A percentile compares a stretch with the other conserved stretches of the same genome.
These are phyloP conservation scores for Chionomys nivalis DNA, from an alignment of 2,113 vertebrate genomes.

Conservation along the genomic window DNA sequence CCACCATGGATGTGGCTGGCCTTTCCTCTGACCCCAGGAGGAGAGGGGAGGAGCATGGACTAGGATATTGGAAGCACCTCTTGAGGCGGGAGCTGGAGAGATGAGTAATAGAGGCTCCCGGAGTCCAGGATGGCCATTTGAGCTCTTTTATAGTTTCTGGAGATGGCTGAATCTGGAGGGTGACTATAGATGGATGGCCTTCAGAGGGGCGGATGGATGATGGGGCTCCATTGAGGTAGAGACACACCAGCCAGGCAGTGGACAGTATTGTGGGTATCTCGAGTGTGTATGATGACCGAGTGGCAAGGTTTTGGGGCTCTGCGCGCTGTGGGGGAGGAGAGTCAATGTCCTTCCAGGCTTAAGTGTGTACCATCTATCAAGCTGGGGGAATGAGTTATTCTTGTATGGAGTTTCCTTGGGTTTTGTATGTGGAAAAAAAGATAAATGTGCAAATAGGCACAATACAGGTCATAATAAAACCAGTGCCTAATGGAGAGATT, in stretches of 20 bases:
- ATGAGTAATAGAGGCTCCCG: not conserved
- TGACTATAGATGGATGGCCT: not conserved
- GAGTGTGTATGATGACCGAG: not conserved
- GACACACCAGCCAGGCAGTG: not conserved
- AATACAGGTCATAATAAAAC: not conserved
- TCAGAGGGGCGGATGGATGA: not conserved
- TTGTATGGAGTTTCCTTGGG: not conserved
- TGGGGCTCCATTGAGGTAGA: not conserved
- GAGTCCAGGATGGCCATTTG: constrained; percentile 41
- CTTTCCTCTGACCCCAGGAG: constrained; percentile 31
- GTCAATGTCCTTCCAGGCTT: not conserved
- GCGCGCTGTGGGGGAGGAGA: not conserved
- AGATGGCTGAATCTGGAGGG: constrained; percentile 1
- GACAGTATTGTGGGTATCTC: not conserved
- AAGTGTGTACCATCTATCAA: not conserved
- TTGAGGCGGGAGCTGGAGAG: not conserved
- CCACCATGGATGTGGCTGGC: not conserved
- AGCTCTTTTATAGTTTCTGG: not conserved
- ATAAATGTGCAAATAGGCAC: not conserved
- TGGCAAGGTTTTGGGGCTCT: not conserved
- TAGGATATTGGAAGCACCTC: not conserved
- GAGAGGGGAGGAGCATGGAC: constrained; percentile 42
- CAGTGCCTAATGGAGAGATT: not conserved
- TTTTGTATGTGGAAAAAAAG: not conserved
- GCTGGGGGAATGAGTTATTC: not conserved